phyloP scores from a whole-genome alignment of 2,113 vertebrate species.

The Chrysemys picta region DNA sequence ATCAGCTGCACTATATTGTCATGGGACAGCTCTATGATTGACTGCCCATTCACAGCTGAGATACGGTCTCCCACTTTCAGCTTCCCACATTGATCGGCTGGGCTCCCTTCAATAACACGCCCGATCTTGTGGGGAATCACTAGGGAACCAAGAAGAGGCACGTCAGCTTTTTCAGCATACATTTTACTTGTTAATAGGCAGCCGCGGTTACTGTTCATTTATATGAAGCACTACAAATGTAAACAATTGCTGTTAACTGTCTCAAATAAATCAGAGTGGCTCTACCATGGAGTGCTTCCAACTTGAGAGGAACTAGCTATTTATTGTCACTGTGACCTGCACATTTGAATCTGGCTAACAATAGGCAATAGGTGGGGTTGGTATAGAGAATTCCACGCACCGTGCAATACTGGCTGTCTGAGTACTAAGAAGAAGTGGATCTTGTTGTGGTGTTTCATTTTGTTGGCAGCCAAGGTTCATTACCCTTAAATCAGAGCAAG shows the following conservation, averaged over 20 bases:
- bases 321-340: background rate
- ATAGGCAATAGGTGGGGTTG: background rate
- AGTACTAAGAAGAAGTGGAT: background rate
- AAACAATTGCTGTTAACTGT: fast-evolving
- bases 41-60: constrained; percentile 92
- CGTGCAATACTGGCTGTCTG: background rate
- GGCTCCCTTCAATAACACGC: constrained; percentile 95
- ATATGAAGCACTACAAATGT: fast-evolving
- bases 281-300: background rate
- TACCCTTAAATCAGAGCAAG: background rate
- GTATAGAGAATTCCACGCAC: background rate
- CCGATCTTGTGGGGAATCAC: constrained; percentile 99
- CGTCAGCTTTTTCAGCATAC: background rate
- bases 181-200: background rate
- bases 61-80: constrained; percentile 96
- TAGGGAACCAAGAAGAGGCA: constrained; percentile 56
- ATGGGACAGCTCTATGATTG: constrained; percentile 93
- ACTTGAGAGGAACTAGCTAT: background rate
- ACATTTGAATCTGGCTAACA: background rate
- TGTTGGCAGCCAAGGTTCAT: background rate
- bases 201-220: fast-evolving
- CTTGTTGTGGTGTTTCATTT: background rate
- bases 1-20: constrained; percentile 97
- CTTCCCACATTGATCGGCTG: constrained; percentile 90
- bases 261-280: background rate